A percentile compares a stretch with the other conserved stretches of the same genome.
Evolutionary conservation across 2,797 vertebrate species (phyloP).

Genomic region (Morelia viridis): DNA sequence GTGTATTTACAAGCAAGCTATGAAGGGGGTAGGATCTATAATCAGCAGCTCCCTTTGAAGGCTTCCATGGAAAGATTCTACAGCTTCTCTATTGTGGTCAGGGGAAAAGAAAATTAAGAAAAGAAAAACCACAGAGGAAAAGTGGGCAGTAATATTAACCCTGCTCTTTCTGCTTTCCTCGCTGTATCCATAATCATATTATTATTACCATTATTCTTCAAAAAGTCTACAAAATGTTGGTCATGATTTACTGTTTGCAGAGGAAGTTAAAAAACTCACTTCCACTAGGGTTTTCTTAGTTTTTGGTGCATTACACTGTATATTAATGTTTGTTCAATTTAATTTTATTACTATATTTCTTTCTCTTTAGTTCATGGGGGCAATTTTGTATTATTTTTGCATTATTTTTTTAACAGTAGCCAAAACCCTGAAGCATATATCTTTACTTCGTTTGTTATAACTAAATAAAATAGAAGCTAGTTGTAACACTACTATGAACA

Average conservation of each 20-base stretch:
- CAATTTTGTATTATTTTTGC: not conserved
- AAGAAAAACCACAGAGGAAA: not conserved
- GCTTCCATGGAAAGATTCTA: not conserved
- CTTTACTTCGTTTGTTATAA: not conserved
- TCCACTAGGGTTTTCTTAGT: not conserved
- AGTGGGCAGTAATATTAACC: not conserved
- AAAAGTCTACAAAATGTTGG: not conserved
- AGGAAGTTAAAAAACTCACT: not conserved
- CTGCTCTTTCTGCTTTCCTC: not conserved
- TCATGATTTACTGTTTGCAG: not conserved
- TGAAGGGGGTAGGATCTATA: too few species aligned
- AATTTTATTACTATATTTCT: not conserved
- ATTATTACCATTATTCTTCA: not conserved
- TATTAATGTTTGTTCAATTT: not conserved
- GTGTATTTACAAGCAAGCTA: not conserved
- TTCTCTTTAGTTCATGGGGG: not conserved
- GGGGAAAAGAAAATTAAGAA: not conserved
- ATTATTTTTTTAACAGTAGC: not conserved
- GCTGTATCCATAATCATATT: not conserved
- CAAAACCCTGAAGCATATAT: not conserved
- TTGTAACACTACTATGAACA: not conserved
- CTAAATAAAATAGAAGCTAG: conserved; percentile 6
- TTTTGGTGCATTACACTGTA: not conserved
- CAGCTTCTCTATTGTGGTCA: not conserved
- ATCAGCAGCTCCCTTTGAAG: not conserved